Evolutionary conservation across 2,113 vertebrate genomes (phyloP).

Genomic region (Pachyramphus minor): DNA sequence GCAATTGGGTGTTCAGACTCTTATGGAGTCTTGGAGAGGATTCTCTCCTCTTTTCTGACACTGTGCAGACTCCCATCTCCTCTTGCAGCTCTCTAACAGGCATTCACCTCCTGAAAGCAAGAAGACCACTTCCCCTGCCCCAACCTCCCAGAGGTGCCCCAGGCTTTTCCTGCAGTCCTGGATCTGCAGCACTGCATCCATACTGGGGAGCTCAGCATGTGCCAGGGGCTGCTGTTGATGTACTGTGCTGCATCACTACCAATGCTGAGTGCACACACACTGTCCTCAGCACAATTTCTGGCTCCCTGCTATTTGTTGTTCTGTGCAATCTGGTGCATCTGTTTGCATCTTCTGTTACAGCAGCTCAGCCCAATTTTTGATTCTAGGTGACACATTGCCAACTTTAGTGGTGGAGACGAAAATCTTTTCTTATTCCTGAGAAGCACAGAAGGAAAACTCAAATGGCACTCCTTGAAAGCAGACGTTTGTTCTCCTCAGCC

Average conservation of each 20-base stretch:
- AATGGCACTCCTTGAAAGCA: background rate
- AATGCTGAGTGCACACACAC: background rate
- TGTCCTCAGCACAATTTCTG: background rate
- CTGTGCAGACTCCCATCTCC: background rate
- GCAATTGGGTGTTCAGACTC: background rate
- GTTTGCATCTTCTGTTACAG: background rate
- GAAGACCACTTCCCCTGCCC: background rate
- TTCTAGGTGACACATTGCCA: background rate
- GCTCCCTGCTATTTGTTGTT: background rate
- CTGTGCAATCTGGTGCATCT: background rate
- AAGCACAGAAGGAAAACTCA: background rate
- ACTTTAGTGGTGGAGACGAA: background rate
- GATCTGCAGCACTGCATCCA: background rate
- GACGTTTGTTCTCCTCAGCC: background rate
- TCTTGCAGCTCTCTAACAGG: background rate
- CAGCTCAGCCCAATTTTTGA: background rate
- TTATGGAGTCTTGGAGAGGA: background rate
- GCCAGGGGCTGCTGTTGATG: background rate
- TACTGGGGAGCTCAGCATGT: background rate
- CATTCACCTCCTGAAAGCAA: background rate
- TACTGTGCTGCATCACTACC: background rate
- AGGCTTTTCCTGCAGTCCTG: background rate
- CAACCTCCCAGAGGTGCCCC: rapidly evolving
- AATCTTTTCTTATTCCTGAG: background rate
- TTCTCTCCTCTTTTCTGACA: background rate